Conservation (phyloP, 2,113 vertebrate genomes). For the Barnardius zonarius region DNA sequence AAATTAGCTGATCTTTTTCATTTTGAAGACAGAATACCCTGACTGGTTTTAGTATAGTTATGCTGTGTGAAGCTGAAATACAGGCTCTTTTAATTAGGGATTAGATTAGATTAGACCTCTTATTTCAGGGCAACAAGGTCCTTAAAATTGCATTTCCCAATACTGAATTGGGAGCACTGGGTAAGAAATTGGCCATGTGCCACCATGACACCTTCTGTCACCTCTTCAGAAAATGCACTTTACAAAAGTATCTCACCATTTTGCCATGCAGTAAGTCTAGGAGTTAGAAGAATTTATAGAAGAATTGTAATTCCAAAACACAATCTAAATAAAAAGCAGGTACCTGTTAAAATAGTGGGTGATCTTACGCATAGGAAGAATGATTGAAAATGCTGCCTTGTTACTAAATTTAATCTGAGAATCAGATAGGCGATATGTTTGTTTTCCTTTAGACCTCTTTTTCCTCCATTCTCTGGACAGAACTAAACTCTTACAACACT, state of each 20-base stretch:
- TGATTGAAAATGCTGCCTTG: not conserved
- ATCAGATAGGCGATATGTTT: not conserved
- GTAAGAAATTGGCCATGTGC: not conserved
- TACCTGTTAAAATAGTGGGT: not conserved
- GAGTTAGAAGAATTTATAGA: not conserved
- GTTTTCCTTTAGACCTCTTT: not conserved
- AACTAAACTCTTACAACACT: not conserved
- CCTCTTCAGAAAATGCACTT: not conserved
- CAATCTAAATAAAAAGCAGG: not conserved
- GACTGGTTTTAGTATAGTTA: not conserved
- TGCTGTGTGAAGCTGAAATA: not conserved
- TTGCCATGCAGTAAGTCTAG: not conserved
- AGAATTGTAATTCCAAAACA: not conserved
- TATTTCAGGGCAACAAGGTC: not conserved
- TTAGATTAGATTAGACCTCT: not conserved
- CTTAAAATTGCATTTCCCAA: not conserved
- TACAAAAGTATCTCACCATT: not conserved
- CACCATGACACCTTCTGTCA: not conserved
- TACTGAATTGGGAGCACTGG: not conserved
- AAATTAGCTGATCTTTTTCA: not conserved
- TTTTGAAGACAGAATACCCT: not conserved
- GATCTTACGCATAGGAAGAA: not conserved
- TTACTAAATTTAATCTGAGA: not conserved
- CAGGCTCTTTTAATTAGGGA: not conserved
- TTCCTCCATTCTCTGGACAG: not conserved